These are phyloP conservation scores for Holacanthus passer DNA, from an alignment of 2,113 vertebrate species.

Conservation along the genomic window DNA sequence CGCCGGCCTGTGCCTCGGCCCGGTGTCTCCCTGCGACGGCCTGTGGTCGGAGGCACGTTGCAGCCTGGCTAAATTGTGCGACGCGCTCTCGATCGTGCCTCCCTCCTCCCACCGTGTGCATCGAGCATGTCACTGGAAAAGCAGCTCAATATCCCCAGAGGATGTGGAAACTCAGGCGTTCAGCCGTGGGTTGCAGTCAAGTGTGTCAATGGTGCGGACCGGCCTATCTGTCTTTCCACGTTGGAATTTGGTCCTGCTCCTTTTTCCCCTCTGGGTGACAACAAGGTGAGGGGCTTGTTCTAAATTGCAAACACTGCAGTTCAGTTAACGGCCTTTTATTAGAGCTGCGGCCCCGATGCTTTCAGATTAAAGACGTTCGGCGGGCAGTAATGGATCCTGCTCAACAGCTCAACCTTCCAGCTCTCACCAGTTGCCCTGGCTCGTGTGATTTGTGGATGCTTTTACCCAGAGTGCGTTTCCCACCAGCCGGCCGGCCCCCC, in stretches of 20 bases:
- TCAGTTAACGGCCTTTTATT: slow-evolving; percentile 2
- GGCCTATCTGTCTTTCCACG: slow-evolving; percentile 44
- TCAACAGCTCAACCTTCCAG: neutral
- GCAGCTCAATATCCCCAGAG: slow-evolving; percentile 63
- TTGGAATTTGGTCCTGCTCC: neutral
- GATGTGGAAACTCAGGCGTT: slow-evolving; percentile 59
- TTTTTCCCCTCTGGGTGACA: slow-evolving; percentile 4
- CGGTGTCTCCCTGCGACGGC: slow-evolving; percentile 50
- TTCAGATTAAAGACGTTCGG: neutral
- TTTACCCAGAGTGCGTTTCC: slow-evolving; percentile 48
- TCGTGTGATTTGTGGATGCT: slow-evolving; percentile 44
- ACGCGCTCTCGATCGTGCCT: slow-evolving; percentile 40
- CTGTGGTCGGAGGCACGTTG: slow-evolving; percentile 55
- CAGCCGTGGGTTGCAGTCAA: slow-evolving; percentile 56
- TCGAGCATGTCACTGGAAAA: slow-evolving; percentile 69
- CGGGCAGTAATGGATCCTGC: neutral
- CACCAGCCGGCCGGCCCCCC: slow-evolving; percentile 24
- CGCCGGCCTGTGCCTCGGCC: slow-evolving; percentile 32
- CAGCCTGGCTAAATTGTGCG: slow-evolving; percentile 64
- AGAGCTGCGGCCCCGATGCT: neutral
- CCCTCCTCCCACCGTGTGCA: slow-evolving; percentile 26
- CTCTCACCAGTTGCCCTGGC: slow-evolving; percentile 28
- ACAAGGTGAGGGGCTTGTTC: slow-evolving; percentile 7
- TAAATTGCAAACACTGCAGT: slow-evolving; percentile 1
- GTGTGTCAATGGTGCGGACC: slow-evolving; percentile 41